Conservation (phyloP, 2,888 invertebrate species). For the Catonia carolina region DNA sequence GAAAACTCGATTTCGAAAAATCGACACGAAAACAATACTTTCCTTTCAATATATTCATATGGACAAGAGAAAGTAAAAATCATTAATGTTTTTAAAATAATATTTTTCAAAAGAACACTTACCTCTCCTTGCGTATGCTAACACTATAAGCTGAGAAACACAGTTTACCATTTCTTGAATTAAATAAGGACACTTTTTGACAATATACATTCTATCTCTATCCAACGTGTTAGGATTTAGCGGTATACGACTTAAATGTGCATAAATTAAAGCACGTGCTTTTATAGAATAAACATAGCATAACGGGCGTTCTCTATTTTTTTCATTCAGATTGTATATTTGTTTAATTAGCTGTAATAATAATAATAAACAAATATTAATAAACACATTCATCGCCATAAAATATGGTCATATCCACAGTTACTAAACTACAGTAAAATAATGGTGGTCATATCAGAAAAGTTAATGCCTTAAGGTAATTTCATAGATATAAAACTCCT, state of each 20-base stretch:
- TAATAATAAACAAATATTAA: slow-evolving; percentile 19
- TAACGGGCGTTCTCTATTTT: slow-evolving; percentile 91
- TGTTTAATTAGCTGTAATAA: slow-evolving; percentile 74
- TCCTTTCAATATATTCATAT: too few species aligned
- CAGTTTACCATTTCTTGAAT: slow-evolving; percentile 97
- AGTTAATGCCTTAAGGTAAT: slow-evolving; percentile 1
- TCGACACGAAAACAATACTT: too few species aligned
- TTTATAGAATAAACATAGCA: slow-evolving; percentile 89
- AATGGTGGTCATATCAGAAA: not conserved
- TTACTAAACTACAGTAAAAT: not conserved
- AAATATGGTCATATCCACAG: slow-evolving; percentile 2
- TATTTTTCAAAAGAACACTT: too few species aligned
- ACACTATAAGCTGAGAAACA: slow-evolving; percentile 84
- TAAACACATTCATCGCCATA: not conserved
- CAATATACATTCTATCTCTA: slow-evolving; percentile 73
- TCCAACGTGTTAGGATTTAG: slow-evolving; percentile 73
- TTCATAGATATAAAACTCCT: too few species aligned
- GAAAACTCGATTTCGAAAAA: too few species aligned
- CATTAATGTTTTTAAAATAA: too few species aligned
- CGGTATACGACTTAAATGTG: slow-evolving; percentile 81
- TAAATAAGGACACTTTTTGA: slow-evolving; percentile 87
- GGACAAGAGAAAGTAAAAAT: too few species aligned
- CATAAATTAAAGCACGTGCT: slow-evolving; percentile 90
- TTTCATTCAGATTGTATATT: slow-evolving; percentile 86
- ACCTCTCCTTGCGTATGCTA: slow-evolving; percentile 86